Base-by-base conservation (phyloP, 2,113 vertebrate genomes). In the Thinocorus orbignyianus region DNA sequence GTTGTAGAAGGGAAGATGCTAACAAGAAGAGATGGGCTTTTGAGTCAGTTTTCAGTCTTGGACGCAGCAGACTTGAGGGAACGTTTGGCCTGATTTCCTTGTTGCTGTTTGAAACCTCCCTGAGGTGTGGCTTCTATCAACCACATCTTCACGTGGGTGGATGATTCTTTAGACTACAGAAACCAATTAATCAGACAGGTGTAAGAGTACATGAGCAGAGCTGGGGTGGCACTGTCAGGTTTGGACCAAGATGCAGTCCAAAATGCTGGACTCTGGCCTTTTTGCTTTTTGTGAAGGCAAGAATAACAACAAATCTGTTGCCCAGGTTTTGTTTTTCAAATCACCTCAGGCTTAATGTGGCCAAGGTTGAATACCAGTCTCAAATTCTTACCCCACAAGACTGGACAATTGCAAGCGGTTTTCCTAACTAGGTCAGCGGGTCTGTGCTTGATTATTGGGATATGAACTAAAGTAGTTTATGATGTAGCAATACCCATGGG, bases 121-220 rank as follows among this genome's bases (percentile, higher is more conserved):
- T 28, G 88, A 92, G 94, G 92, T 49, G 90, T 95, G 93, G 85
- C 66, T 80, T 82, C 58, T 60, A 16, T 94, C 84, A 64, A 57
- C 51, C 23, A 4, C 35, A 71, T 94, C 68, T 93, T 72, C 10
- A 1, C 22, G 90, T 96, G 76, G 90, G 82, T 73, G 90, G 64
- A 31, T 88, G n/a, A 69, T 80, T 85, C 17, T 18, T 26, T 70
- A 9, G 39, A 23, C 39, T 37, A 41, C 37, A 90, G 91, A 42
- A 80, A 58, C 51, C 0, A 17, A 77, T 65, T 35, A 44, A 37
- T 64, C 30, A 46, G 41, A 6, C 35, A 13, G 2, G 5, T 3
- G 44, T n/a, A 10, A 9, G 11, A 13, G 44, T 4, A 42, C 60
- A 68, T 54, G 6, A 66, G 82, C 79, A 92, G 71, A 78, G 55